Conservation (phyloP, 92 coral and sea anemone genomes). For the Heteractis magnifica region DNA sequence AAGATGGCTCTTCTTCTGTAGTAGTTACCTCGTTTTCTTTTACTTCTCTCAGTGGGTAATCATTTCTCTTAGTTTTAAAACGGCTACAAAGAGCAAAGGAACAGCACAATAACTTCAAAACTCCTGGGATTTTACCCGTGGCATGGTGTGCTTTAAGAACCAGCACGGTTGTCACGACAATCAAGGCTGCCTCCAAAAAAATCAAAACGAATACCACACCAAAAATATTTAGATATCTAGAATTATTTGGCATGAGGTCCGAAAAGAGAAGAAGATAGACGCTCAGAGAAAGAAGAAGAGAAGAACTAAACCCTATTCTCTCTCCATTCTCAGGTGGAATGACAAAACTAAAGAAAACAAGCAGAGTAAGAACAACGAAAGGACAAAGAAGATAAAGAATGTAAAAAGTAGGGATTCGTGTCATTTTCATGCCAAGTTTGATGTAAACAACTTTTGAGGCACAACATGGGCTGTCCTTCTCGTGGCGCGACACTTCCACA, state of each 20-base stretch:
- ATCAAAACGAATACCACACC: conserved; percentile 57
- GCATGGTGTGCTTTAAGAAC: conserved; percentile 60
- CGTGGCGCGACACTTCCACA: background rate
- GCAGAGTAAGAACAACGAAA: conserved; percentile 60
- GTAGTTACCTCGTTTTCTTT: background rate
- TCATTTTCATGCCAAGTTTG: background rate
- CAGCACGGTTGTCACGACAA: conserved; percentile 49
- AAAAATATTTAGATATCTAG: conserved; percentile 48
- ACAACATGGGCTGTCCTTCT: background rate
- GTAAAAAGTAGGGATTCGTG: conserved; percentile 49
- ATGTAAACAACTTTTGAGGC: background rate
- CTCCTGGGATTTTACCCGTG: conserved; percentile 48
- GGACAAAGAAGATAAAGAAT: conserved; percentile 65
- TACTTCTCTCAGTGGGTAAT: background rate
- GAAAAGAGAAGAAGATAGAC: conserved; percentile 66
- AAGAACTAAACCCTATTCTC: conserved; percentile 63
- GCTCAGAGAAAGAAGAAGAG: conserved; percentile 61
- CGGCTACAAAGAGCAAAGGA: background rate
- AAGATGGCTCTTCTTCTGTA: conserved; percentile 6
- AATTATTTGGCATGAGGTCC: conserved; percentile 61
- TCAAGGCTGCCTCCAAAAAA: conserved; percentile 55
- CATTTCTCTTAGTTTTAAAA: background rate
- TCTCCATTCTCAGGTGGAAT: conserved; percentile 77
- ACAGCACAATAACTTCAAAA: conserved; percentile 12
- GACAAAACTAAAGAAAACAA: conserved; percentile 67